phyloP scores from a whole-genome alignment of 2,797 vertebrate genomes.

The Scyliorhinus canicula region DNA sequence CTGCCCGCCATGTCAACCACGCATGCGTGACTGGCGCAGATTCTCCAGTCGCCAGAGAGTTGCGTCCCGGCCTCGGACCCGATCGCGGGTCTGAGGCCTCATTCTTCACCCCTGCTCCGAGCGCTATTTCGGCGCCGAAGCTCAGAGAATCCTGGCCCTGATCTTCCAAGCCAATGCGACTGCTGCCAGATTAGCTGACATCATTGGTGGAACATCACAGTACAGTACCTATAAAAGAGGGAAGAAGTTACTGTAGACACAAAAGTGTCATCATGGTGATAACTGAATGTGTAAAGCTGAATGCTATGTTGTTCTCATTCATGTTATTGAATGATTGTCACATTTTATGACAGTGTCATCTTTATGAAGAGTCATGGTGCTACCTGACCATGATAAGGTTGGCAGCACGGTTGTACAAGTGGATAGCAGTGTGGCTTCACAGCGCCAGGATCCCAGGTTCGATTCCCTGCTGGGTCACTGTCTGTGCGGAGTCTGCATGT shows the following conservation, averaged over 20 bases:
- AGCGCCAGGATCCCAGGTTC: no score
- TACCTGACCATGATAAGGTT: background rate
- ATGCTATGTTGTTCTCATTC: background rate
- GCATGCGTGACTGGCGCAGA: no score
- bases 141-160: no score
- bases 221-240: background rate
- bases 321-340: background rate
- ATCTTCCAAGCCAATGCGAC: background rate
- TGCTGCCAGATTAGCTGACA: background rate
- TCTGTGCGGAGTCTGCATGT: no score
- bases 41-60: no score
- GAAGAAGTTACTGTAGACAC: background rate
- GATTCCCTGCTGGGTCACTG: no score
- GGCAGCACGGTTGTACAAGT: background rate
- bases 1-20: no score
- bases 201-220: background rate
- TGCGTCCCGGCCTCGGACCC: no score
- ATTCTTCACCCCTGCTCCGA: no score
- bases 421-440: no score
- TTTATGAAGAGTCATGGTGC: background rate
- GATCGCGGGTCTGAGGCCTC: no score
- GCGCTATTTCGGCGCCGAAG: no score
- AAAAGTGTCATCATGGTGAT: background rate
- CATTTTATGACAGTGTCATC: background rate
- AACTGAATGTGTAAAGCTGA: background rate